A percentile compares a stretch with the other conserved stretches of the same genome.
phyloP scores from a whole-genome alignment of 30 jellyfish, hydroid and myxozoan genomes.

The Hydractinia symbiolongicarpus region DNA sequence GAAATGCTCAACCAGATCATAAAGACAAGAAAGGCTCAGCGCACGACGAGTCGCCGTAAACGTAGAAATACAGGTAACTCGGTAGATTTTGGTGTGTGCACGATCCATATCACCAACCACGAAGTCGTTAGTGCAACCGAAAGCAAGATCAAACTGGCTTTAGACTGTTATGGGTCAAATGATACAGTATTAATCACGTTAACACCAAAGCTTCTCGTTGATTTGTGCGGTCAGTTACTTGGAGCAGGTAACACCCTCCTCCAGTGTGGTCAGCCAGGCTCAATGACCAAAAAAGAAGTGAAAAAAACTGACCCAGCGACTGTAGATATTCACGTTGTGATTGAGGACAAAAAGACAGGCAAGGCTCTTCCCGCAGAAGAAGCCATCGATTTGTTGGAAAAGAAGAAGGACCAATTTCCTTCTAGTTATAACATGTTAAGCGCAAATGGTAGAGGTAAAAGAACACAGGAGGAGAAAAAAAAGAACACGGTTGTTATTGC shows the following conservation, averaged over 20 bases:
- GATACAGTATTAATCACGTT: background rate
- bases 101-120: slow-evolving; percentile 20
- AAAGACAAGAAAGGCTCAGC: slow-evolving; percentile 16
- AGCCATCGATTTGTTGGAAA: slow-evolving; percentile 46
- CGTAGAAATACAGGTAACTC: slow-evolving; percentile 2
- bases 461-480: background rate
- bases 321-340: slow-evolving; percentile 35
- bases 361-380: slow-evolving; percentile 46
- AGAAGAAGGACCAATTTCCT: slow-evolving; percentile 24
- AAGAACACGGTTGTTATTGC: background rate
- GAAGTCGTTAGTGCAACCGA: background rate
- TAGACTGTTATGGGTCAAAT: slow-evolving; percentile 16
- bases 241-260: background rate
- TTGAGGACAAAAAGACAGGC: slow-evolving; percentile 24
- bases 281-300: slow-evolving; percentile 11
- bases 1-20: slow-evolving; percentile 36
- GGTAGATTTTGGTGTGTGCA: slow-evolving; percentile 32
- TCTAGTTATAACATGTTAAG: background rate
- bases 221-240: slow-evolving; percentile 19
- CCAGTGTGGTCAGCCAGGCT: slow-evolving; percentile 27
- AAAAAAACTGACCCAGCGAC: background rate
- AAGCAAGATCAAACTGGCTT: background rate
- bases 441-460: background rate
- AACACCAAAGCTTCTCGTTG: background rate
- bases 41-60: background rate